Conservation (phyloP, 2,888 invertebrate species). For the Podabrus alpinus region DNA sequence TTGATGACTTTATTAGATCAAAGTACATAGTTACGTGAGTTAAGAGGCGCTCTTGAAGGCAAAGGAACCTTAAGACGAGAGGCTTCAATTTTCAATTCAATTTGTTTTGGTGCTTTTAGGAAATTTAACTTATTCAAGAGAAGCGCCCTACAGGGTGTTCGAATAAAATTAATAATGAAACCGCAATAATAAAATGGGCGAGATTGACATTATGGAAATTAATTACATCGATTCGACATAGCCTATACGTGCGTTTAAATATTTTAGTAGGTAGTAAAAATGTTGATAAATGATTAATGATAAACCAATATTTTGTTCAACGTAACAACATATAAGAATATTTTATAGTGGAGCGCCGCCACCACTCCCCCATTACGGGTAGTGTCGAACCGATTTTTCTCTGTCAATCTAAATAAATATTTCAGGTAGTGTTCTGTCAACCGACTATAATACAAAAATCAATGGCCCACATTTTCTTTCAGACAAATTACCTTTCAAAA, state of each 20-base stretch:
- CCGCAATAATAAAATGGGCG: not conserved
- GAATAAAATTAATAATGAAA: not conserved
- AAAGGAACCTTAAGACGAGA: not conserved
- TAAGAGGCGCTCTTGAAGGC: not conserved
- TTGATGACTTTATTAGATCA: not conserved
- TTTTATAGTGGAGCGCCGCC: not conserved
- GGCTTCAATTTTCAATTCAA: not conserved
- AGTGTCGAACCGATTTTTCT: slow-evolving; percentile 14
- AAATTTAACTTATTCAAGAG: not conserved
- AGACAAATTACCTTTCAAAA: slow-evolving; percentile 17
- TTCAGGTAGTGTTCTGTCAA: slow-evolving; percentile 15
- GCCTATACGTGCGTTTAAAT: not conserved
- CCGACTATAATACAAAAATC: slow-evolving; percentile 17
- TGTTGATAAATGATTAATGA: not conserved
- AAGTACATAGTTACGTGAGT: not conserved
- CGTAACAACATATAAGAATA: slow-evolving; percentile 9
- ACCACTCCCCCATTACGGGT: slow-evolving; percentile 6
- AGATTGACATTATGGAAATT: not conserved
- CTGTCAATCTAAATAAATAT: slow-evolving; percentile 15
- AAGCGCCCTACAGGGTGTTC: not conserved
- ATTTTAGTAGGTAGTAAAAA: not conserved
- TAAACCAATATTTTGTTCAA: not conserved
- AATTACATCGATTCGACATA: not conserved
- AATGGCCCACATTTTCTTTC: slow-evolving; percentile 13
- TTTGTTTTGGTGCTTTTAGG: not conserved